phyloP scores from a whole-genome alignment of 2,888 invertebrate species.

The Pammene fasciana region DNA sequence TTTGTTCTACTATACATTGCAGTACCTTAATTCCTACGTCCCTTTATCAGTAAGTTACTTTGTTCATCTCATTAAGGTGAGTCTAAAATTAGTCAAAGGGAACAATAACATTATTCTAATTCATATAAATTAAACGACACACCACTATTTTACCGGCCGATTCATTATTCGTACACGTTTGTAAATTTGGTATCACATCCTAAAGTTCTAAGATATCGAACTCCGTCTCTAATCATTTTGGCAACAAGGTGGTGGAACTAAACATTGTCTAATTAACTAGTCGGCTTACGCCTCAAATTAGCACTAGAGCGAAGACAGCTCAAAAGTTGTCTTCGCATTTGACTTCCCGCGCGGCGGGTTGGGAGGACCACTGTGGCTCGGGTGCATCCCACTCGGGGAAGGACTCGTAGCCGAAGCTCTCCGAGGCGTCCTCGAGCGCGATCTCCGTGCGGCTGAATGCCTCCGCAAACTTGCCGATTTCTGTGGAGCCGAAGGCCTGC shows the following conservation, averaged over 20 bases:
- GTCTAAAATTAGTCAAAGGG: constrained; percentile 74
- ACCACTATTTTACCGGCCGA: constrained; percentile 72
- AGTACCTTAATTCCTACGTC: constrained; percentile 63
- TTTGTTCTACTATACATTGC: constrained; percentile 70
- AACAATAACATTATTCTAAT: constrained; percentile 54
- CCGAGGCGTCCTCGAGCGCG: constrained; percentile 63
- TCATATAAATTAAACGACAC: constrained; percentile 75
- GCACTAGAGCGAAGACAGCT: constrained; percentile 63
- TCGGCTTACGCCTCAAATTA: constrained; percentile 71
- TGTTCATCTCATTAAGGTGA: constrained; percentile 61
- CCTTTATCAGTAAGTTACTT: constrained; percentile 60
- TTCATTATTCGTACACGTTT: constrained; percentile 69
- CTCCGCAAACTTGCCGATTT: constrained; percentile 92
- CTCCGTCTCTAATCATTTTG: constrained; percentile 76
- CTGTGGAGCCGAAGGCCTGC: constrained; percentile 93
- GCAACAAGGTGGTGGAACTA: constrained; percentile 82
- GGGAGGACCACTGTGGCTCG: constrained; percentile 73
- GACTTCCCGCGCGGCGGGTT: constrained; percentile 69
- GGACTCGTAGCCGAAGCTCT: constrained; percentile 68
- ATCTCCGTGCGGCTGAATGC: constrained; percentile 85
- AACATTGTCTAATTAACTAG: constrained; percentile 78
- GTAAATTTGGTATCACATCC: constrained; percentile 76
- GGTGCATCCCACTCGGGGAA: constrained; percentile 75
- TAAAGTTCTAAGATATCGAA: constrained; percentile 73
- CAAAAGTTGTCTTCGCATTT: constrained; percentile 79